Evolutionary conservation across 2,888 invertebrate genomes (phyloP).

Genomic region (Agrotis puta): DNA sequence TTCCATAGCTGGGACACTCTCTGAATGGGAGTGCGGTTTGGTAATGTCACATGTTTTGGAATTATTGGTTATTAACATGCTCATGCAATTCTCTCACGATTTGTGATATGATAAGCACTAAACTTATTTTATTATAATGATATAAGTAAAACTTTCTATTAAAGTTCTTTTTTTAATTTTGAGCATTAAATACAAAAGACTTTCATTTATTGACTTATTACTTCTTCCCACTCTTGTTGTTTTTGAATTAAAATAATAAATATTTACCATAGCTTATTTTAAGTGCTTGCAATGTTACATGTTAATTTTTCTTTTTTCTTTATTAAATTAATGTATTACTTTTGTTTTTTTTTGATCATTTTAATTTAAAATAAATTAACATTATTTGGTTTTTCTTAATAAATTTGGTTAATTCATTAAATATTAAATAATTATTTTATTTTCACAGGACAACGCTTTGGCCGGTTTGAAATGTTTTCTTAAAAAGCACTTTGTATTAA

Average conservation of each 20-base stretch:
- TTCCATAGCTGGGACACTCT: too few relatives aligned
- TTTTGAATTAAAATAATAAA: too few relatives aligned
- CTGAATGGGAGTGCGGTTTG: too few relatives aligned
- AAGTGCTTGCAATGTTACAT: neutral
- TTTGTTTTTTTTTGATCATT: neutral
- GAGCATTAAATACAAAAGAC: conserved; percentile 7
- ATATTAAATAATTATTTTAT: neutral
- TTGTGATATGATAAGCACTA: conserved; percentile 6
- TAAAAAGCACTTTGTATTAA: conserved; percentile 8
- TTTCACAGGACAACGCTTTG: conserved; percentile 14
- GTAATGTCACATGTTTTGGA: too few relatives aligned
- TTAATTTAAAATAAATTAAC: neutral
- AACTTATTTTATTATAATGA: neutral
- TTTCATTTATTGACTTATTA: neutral
- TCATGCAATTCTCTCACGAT: neutral
- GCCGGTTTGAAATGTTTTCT: neutral
- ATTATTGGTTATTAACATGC: too few relatives aligned
- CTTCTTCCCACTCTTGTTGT: neutral
- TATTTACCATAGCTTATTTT: neutral
- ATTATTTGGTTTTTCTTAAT: conserved; percentile 39
- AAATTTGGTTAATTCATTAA: neutral
- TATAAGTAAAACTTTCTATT: neutral
- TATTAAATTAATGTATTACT: neutral
- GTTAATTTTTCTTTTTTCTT: too few relatives aligned
- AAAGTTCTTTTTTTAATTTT: conserved; percentile 16